Base-by-base conservation (phyloP, 2,888 invertebrate species). In the Augochlorella aurata region DNA sequence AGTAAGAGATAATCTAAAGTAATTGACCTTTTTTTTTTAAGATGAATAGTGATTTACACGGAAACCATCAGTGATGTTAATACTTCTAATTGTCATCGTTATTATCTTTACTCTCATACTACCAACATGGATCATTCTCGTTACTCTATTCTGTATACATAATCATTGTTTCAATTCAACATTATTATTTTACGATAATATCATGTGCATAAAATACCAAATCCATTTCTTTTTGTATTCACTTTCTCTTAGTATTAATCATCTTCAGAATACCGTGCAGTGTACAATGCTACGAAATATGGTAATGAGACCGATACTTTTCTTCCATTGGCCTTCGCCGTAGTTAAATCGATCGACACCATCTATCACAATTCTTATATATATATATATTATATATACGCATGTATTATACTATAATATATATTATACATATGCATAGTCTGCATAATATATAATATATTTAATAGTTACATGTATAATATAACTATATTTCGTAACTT, bases 241-340 rank as follows among this genome's bases (percentile, higher is more conserved):
- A 81, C 81, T 81, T 70, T 72, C 68, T 67, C 44, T 8, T 71
- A 63, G 68, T 52, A 63, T 81, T 81, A 68, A 65, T 75, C 63
- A 69, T 69, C 38, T 9, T 29, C 74, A 82, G 69, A 61, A 71
- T 77, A 77, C 12, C 63, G 49, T 74, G 70, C 52, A 52, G 74
- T 24, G 54, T 65, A 73, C 71, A 75, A 73, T n/a, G 18, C 50
- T 82, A 81, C 49, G 63, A 73, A 44, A 74, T n/a, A 61, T 75
- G 65, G 29, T 63, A 49, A 18, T 45, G n/a, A 65, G 72, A 58
- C 58, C 74, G 67, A 71, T 44, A 54, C 21, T 49, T 78, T 63
- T 66, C 58, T 81, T 85, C 84, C 85, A 84, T 85, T 82, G 84
- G 84, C 79, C 68, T 82, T 80, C 84, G 58, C 74, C 84, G 79